These are phyloP conservation scores for Vultur gryphus DNA, from an alignment of 2,797 vertebrate species.

Conservation along the genomic window DNA sequence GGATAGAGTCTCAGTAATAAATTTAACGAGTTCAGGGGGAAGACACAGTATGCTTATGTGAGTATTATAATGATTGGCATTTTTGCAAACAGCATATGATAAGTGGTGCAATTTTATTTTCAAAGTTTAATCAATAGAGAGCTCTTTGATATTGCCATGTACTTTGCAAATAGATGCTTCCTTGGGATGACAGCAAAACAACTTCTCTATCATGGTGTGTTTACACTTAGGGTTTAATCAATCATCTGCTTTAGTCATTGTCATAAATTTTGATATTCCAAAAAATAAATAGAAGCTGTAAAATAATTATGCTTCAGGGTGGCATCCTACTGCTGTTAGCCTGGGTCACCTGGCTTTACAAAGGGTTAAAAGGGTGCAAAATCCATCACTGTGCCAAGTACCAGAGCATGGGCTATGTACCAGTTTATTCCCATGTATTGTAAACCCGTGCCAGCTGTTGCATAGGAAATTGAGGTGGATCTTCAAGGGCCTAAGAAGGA, in stretches of 20 bases:
- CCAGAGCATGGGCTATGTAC: not conserved
- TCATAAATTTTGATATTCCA: not conserved
- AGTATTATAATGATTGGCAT: constrained; percentile 50
- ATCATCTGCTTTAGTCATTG: not conserved
- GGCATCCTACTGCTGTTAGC: not conserved
- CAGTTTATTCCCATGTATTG: not conserved
- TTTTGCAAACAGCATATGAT: constrained; percentile 54
- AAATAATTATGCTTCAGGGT: not conserved
- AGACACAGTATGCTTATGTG: constrained; percentile 24
- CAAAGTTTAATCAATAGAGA: constrained; percentile 60
- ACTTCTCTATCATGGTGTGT: not conserved
- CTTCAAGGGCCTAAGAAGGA: not conserved
- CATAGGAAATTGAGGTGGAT: not conserved
- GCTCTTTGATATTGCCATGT: constrained; percentile 21
- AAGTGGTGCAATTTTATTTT: constrained; percentile 58
- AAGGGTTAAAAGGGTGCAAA: not conserved
- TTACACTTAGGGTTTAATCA: not conserved
- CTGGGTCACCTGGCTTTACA: not conserved
- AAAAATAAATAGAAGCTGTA: not conserved
- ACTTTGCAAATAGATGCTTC: constrained; percentile 31
- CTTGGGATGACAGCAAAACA: constrained; percentile 30
- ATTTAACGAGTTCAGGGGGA: constrained; percentile 9
- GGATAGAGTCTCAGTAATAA: constrained; percentile 15
- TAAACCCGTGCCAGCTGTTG: not conserved
- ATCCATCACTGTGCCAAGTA: not conserved